Conservation (phyloP, 1,140 invertebrate genomes). For the Drosophila asahinai region DNA sequence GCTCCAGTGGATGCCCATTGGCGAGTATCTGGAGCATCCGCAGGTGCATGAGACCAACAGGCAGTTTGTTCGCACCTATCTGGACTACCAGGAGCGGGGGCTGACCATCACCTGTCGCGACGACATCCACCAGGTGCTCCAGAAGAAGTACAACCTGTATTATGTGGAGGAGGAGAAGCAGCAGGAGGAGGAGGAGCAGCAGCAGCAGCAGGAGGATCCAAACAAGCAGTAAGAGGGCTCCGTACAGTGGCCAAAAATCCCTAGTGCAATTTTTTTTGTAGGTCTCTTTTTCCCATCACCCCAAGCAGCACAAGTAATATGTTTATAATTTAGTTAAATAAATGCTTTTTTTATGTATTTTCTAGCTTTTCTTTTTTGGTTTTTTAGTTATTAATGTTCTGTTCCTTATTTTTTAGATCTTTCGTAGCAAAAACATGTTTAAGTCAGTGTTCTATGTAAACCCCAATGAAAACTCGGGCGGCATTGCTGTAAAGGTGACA, state of each 20-base stretch:
- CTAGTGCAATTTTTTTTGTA: constrained; percentile 36
- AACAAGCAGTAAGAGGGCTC: neutral
- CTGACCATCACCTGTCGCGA: constrained; percentile 86
- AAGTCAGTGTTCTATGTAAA: too few relatives aligned
- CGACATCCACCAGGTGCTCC: constrained; percentile 70
- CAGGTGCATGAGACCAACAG: constrained; percentile 91
- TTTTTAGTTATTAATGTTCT: neutral
- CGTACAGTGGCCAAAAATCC: constrained; percentile 13
- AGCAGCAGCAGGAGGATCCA: neutral
- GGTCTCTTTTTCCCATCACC: neutral
- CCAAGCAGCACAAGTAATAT: constrained; percentile 18
- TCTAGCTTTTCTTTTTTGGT: neutral
- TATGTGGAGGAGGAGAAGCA: constrained; percentile 36
- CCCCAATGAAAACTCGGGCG: too few relatives aligned
- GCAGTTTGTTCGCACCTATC: constrained; percentile 88
- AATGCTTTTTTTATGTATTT: constrained; percentile 1
- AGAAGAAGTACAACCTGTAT: constrained; percentile 73
- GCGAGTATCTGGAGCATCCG: constrained; percentile 90
- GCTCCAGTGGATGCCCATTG: constrained; percentile 93
- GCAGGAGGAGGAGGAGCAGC: neutral
- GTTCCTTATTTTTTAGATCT: neutral
- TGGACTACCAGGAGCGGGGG: constrained; percentile 88
- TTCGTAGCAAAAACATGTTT: neutral
- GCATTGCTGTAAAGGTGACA: too few relatives aligned
- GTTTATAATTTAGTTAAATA: constrained; percentile 33